A percentile compares a stretch with the other conserved stretches of the same genome.
Conservation (phyloP, 2,797 vertebrate species). For the Eulemur coronatus region DNA sequence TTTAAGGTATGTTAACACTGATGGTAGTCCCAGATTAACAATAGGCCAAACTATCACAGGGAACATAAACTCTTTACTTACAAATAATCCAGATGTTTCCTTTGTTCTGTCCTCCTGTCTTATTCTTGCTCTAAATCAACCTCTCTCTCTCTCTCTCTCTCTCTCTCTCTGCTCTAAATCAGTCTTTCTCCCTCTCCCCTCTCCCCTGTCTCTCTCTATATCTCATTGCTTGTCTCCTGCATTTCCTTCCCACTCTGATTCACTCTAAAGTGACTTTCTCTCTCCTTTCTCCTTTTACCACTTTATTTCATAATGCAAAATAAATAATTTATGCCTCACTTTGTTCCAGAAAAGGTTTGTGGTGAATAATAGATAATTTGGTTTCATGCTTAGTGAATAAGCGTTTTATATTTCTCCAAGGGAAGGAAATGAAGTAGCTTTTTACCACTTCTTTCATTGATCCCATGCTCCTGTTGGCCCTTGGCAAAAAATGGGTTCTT, state of each 20-base stretch:
- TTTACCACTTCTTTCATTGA: neutral
- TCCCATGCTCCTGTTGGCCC: neutral
- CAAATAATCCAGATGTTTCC: neutral
- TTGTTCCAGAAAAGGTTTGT: conserved; percentile 42
- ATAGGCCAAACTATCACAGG: neutral
- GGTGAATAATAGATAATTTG: conserved; percentile 64
- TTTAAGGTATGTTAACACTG: neutral
- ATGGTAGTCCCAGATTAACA: neutral
- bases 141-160: neutral
- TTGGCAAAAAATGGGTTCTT: neutral
- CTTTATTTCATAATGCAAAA: conserved; percentile 44
- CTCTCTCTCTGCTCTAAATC: neutral
- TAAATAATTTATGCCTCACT: conserved; percentile 53
- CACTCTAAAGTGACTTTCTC: neutral
- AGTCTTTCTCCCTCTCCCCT: no score
- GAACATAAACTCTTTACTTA: neutral
- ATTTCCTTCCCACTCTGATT: neutral
- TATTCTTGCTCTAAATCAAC: neutral
- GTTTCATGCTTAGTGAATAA: conserved; percentile 15
- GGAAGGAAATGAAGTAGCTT: conserved; percentile 15
- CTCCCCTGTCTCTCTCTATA: neutral
- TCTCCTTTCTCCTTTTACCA: neutral
- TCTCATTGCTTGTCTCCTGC: neutral
- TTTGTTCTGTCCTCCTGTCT: neutral
- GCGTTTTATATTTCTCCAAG: conserved; percentile 35